Percentiles rank a stretch among this genome's conserved stretches.
phyloP scores from a whole-genome alignment of 2,113 vertebrate species.

The Notarius lentiginosus region DNA sequence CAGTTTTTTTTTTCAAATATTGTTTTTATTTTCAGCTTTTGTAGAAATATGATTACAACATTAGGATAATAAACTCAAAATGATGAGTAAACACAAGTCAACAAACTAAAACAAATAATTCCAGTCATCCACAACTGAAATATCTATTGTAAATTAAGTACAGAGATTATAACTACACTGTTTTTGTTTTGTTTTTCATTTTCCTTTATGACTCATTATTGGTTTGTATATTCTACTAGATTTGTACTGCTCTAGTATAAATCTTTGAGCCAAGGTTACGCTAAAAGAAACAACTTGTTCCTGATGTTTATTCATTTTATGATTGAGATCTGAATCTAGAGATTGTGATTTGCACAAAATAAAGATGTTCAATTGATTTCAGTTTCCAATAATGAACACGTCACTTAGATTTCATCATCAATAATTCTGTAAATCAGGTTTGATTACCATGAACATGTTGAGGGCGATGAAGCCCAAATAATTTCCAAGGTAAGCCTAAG shows the following conservation, averaged over 20 bases:
- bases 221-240: background rate
- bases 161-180: background rate
- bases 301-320: background rate
- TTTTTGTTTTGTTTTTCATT: background rate
- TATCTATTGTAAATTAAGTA: background rate
- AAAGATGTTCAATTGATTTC: no score
- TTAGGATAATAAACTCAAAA: no score
- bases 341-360: background rate
- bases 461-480: background rate
- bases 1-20: background rate
- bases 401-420: no score
- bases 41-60: background rate
- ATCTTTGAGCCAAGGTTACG: background rate
- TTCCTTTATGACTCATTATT: background rate
- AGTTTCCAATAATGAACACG: background rate
- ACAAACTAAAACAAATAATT: background rate
- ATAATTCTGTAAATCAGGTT: background rate
- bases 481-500: background rate
- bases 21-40: background rate
- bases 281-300: background rate
- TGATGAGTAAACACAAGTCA: background rate
- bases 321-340: background rate
- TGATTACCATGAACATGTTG: background rate
- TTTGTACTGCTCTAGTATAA: background rate
- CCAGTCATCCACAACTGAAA: background rate